A percentile compares a stretch with the other conserved stretches of the same genome.
Evolutionary conservation across 2,797 vertebrate genomes (phyloP).

Genomic region (Buphagus erythrorhynchus): DNA sequence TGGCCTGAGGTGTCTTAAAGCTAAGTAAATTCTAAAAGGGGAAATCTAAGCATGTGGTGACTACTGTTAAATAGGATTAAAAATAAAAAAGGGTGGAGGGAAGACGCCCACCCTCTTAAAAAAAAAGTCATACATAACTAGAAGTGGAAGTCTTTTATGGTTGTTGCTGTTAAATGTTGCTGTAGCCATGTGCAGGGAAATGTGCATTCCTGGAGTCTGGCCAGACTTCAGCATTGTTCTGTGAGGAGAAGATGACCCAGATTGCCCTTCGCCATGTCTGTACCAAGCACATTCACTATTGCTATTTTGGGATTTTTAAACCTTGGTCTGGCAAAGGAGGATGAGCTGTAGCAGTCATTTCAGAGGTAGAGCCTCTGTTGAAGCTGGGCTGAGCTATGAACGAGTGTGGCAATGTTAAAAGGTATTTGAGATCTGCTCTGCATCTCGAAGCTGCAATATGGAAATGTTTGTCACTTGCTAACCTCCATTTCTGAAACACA

Average conservation of each 20-base stretch:
- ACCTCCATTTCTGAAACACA: background rate
- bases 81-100: no score
- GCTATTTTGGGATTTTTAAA: slow-evolving; percentile 41
- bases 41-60: background rate
- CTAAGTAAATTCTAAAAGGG: background rate
- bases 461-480: background rate
- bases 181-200: slow-evolving; percentile 10
- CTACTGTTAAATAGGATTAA: background rate
- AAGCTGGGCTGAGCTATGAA: background rate
- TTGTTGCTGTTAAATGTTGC: background rate
- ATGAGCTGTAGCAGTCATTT: background rate
- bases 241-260: slow-evolving; percentile 8
- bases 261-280: background rate
- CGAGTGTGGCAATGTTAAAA: background rate
- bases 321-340: slow-evolving; percentile 6
- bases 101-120: background rate
- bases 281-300: background rate
- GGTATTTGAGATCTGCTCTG: background rate
- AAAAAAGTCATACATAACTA: background rate
- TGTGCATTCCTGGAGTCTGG: slow-evolving; percentile 1
- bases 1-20: background rate
- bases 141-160: background rate
- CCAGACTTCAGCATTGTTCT: slow-evolving; percentile 29
- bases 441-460: background rate
- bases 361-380: background rate